Conservation (phyloP, 2,797 vertebrate species). For the Hyperoplus immaculatus region DNA sequence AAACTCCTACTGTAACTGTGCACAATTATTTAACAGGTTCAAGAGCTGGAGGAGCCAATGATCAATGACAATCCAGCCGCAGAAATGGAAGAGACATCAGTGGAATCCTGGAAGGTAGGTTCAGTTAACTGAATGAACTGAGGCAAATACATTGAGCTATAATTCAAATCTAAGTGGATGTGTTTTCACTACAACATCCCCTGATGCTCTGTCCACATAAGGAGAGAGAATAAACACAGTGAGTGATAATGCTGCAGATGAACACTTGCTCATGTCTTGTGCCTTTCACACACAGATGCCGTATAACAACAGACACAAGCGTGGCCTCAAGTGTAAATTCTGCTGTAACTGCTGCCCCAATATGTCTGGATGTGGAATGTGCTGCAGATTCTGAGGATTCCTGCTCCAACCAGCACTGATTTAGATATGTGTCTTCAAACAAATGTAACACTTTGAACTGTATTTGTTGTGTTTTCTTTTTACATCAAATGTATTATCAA, state of each 20-base stretch:
- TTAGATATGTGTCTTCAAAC: no score
- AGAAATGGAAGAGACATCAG: slow-evolving; percentile 5
- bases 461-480: no score
- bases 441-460: background rate
- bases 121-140: background rate
- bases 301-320: slow-evolving; percentile 15
- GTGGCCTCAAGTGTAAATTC: background rate
- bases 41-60: slow-evolving; percentile 8
- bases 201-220: background rate
- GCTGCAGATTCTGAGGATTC: slow-evolving; percentile 2
- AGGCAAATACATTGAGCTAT: background rate
- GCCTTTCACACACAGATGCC: slow-evolving; percentile 11
- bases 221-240: background rate
- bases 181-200: no score
- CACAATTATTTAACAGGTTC: slow-evolving; percentile 21
- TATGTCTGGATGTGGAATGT: background rate
- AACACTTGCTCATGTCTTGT: background rate
- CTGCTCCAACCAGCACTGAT: no score
- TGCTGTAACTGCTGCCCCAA: slow-evolving; percentile 11
- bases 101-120: slow-evolving; percentile 33
- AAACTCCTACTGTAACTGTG: background rate
- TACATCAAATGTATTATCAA: no score
- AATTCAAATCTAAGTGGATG: no score
- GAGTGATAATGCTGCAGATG: background rate
- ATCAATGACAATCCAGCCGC: background rate